Conservation (phyloP, 2,888 invertebrate species). For the Polietes domitor region DNA sequence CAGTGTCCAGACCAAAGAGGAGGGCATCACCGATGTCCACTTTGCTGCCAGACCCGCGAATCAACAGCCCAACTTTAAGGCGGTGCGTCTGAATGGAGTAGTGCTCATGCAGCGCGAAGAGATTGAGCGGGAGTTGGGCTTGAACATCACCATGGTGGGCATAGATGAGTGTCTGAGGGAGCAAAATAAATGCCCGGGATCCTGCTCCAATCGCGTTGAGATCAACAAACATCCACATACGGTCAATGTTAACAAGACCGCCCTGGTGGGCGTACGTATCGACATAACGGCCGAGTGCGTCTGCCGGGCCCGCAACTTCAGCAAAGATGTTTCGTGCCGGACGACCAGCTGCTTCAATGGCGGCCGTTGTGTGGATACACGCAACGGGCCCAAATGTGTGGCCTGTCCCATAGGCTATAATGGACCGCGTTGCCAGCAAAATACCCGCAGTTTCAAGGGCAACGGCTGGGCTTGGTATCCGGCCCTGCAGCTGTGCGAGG, state of each 20-base stretch:
- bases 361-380: slow-evolving; percentile 95
- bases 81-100: slow-evolving; percentile 95
- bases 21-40: slow-evolving; percentile 93
- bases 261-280: slow-evolving; percentile 96
- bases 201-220: slow-evolving; percentile 94
- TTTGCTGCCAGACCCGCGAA: slow-evolving; percentile 95
- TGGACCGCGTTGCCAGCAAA: slow-evolving; percentile 98
- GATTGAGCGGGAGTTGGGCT: slow-evolving; percentile 94
- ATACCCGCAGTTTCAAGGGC: slow-evolving; percentile 94
- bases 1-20: slow-evolving; percentile 93
- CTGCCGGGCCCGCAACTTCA: slow-evolving; percentile 95
- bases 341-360: slow-evolving; percentile 96
- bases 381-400: slow-evolving; percentile 90
- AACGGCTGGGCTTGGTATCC: slow-evolving; percentile 99
- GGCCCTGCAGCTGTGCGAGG: slow-evolving; percentile 96
- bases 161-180: slow-evolving; percentile 97
- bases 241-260: slow-evolving; percentile 98
- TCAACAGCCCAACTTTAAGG: slow-evolving; percentile 91
- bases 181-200: slow-evolving; percentile 94
- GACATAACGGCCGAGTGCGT: slow-evolving; percentile 95
- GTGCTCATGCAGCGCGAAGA: slow-evolving; percentile 95
- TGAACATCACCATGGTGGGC: slow-evolving; percentile 97
- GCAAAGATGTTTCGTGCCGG: slow-evolving; percentile 92
- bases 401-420: slow-evolving; percentile 95
- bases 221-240: slow-evolving; percentile 92